phyloP scores from a whole-genome alignment of 2,888 invertebrate species.

The Hirtodrosophila confusa region DNA sequence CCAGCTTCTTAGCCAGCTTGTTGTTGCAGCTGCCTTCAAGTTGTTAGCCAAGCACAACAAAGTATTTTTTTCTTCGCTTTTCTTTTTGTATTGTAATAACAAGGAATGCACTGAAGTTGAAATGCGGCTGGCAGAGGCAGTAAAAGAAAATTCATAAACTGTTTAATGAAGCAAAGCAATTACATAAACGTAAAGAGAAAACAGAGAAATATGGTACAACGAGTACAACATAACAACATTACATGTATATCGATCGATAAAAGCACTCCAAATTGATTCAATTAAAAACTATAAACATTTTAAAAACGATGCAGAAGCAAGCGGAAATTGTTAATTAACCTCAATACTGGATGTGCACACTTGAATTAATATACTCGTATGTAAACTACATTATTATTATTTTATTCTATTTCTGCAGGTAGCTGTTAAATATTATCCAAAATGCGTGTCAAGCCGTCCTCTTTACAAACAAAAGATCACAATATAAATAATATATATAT shows the following conservation, averaged over 20 bases:
- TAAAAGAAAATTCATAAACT: slow-evolving; percentile 61
- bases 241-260: neutral
- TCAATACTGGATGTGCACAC: no score
- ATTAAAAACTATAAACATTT: neutral
- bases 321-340: neutral
- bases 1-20: slow-evolving; percentile 32
- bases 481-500: slow-evolving; percentile 31
- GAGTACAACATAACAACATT: no score
- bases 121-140: slow-evolving; percentile 27
- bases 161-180: slow-evolving; percentile 73
- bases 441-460: slow-evolving; percentile 77
- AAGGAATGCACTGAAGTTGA: slow-evolving; percentile 61
- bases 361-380: neutral
- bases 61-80: slow-evolving; percentile 12
- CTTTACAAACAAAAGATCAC: slow-evolving; percentile 68
- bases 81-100: slow-evolving; percentile 51
- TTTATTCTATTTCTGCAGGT: slow-evolving; percentile 32
- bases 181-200: slow-evolving; percentile 52
- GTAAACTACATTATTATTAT: slow-evolving; percentile 5
- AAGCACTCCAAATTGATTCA: neutral
- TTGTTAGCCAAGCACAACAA: slow-evolving; percentile 47
- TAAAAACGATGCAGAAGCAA: slow-evolving; percentile 6
- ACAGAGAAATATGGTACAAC: slow-evolving; percentile 12
- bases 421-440: slow-evolving; percentile 55
- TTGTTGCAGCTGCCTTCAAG: slow-evolving; percentile 59